A percentile compares a stretch with the other conserved stretches of the same genome.
Conservation (phyloP, 1,140 invertebrate genomes). For the Antheraea pernyi region DNA sequence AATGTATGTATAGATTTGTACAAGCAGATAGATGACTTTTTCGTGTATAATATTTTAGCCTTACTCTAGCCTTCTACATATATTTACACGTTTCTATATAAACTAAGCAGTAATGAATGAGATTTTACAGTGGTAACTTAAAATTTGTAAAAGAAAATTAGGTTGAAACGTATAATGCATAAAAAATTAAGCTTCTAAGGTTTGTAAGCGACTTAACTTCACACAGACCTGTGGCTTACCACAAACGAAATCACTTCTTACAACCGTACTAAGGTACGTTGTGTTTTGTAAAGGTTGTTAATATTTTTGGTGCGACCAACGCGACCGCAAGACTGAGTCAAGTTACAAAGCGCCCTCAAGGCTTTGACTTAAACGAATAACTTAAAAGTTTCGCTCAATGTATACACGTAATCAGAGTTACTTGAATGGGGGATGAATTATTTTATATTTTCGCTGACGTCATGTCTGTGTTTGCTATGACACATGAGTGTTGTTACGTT, state of each 20-base stretch:
- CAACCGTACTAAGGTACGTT: constrained; percentile 23
- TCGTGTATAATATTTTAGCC: too few relatives aligned
- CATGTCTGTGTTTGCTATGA: too few relatives aligned
- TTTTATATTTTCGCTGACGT: not conserved
- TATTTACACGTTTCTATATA: too few relatives aligned
- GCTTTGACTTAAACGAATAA: constrained; percentile 45
- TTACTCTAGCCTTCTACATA: too few relatives aligned
- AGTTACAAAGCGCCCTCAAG: constrained; percentile 32
- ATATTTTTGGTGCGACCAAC: constrained; percentile 46
- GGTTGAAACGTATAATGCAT: not conserved
- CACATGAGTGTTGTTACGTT: too few relatives aligned
- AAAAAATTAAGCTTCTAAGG: constrained; percentile 1
- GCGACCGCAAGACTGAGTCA: constrained; percentile 39
- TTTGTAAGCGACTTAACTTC: constrained; percentile 11
- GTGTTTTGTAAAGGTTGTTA: constrained; percentile 26
- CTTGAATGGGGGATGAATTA: not conserved
- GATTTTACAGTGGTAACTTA: too few relatives aligned
- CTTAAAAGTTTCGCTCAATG: constrained; percentile 47
- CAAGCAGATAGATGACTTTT: too few relatives aligned
- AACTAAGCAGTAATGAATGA: too few relatives aligned
- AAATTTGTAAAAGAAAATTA: too few relatives aligned
- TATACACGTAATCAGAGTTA: not conserved
- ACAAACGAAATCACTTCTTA: constrained; percentile 18
- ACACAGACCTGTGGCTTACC: constrained; percentile 6
- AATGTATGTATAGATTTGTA: too few relatives aligned